Conservation (phyloP, 1,140 invertebrate genomes). For the Bombus vancouverensis region DNA sequence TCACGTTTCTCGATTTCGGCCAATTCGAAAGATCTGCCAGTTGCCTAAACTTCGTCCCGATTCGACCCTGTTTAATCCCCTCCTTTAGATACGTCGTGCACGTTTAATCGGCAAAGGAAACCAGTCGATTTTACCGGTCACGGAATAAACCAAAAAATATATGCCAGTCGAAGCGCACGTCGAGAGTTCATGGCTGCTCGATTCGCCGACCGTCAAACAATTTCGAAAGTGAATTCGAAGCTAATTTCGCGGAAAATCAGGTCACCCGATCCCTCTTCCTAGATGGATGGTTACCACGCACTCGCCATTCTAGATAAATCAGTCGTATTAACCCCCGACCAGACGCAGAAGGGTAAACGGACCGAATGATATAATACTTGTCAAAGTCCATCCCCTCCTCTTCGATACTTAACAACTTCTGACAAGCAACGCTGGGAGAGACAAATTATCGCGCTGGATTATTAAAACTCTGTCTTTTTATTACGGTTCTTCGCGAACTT, state of each 20-base stretch:
- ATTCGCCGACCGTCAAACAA: background rate
- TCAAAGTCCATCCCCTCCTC: constrained; percentile 4
- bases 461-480: constrained; percentile 1
- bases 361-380: constrained; percentile 35
- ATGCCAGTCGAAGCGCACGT: background rate
- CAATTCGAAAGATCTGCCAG: constrained; percentile 57
- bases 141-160: constrained; percentile 28
- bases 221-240: constrained; percentile 48
- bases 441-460: background rate
- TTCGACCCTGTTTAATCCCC: constrained; percentile 15
- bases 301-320: constrained; percentile 31
- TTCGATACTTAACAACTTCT: background rate
- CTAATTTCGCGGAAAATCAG: constrained; percentile 64
- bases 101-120: constrained; percentile 27
- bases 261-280: constrained; percentile 41
- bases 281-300: constrained; percentile 29
- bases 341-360: constrained; percentile 16
- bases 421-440: background rate
- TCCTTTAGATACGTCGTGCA: background rate
- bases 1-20: constrained; percentile 61
- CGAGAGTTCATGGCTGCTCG: background rate
- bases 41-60: constrained; percentile 28
- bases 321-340: constrained; percentile 24
- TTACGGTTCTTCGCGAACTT: background rate
- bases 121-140: background rate